phyloP scores from a whole-genome alignment of 2,113 vertebrate genomes.

The Erythrolamprus reginae region DNA sequence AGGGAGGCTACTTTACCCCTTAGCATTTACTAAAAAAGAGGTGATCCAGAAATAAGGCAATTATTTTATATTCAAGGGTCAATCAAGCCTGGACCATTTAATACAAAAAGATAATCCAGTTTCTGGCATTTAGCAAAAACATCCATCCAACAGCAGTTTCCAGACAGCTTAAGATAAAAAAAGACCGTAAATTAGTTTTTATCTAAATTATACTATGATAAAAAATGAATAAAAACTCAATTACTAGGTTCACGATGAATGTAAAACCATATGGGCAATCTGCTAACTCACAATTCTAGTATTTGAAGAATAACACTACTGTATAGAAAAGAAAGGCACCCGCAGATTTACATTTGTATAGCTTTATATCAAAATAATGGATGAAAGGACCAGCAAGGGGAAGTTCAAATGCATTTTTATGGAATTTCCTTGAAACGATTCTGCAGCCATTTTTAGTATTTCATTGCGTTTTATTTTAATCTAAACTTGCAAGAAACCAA shows the following conservation, averaged over 20 bases:
- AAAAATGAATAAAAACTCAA: not conserved
- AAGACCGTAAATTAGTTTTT: not conserved
- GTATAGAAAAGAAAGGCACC: not conserved
- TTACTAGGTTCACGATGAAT: not conserved
- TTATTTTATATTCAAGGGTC: not conserved
- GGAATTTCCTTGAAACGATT: not conserved
- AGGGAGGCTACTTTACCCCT: not conserved
- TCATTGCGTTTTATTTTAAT: not conserved
- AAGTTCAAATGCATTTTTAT: not conserved
- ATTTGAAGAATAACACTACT: not conserved
- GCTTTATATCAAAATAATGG: not conserved
- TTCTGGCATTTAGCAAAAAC: not conserved
- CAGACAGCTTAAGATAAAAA: not conserved
- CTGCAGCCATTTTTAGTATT: not conserved
- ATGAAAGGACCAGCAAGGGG: not conserved
- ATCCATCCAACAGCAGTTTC: not conserved
- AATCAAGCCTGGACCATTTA: not conserved
- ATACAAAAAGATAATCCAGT: not conserved
- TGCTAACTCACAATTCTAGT: not conserved
- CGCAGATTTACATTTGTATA: not conserved
- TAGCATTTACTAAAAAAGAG: not conserved
- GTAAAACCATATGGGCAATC: not conserved
- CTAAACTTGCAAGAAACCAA: not conserved
- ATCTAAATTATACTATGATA: not conserved
- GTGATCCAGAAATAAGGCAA: not conserved